Evolutionary conservation across 2,113 vertebrate species (phyloP).

Genomic region (Aphelocoma coerulescens): DNA sequence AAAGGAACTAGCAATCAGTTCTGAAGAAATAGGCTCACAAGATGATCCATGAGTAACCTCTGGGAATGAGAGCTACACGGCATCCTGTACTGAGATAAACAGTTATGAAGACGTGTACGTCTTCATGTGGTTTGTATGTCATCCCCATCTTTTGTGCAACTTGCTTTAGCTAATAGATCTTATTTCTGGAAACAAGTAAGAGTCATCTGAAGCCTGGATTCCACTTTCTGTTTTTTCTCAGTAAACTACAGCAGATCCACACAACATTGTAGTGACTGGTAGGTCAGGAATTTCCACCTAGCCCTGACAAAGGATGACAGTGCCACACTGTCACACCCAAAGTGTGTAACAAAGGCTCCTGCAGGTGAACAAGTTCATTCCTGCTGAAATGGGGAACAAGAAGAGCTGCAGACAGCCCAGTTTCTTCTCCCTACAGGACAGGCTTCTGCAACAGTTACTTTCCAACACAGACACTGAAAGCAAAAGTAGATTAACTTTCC

Average conservation of each 20-base stretch:
- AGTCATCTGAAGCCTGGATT: background rate
- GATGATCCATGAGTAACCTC: background rate
- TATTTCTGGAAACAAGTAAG: background rate
- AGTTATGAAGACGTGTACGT: fast-evolving
- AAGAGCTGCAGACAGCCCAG: background rate
- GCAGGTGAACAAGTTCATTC: background rate
- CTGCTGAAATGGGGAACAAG: fast-evolving
- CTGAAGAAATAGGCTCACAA: background rate
- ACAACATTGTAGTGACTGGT: background rate
- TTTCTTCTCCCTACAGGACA: background rate
- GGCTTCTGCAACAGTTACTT: background rate
- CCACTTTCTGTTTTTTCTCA: background rate
- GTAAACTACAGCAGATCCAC: background rate
- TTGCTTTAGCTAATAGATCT: background rate
- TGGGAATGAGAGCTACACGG: background rate
- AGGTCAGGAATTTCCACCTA: background rate
- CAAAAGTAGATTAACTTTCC: background rate
- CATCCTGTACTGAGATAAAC: background rate
- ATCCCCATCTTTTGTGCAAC: background rate
- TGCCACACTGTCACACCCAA: background rate
- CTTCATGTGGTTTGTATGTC: background rate
- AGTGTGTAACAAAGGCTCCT: fast-evolving
- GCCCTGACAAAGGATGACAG: background rate
- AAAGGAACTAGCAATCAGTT: background rate
- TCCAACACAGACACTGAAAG: background rate